Base-by-base conservation (phyloP, 2,113 vertebrate genomes). In the Australoheros scitulus region DNA sequence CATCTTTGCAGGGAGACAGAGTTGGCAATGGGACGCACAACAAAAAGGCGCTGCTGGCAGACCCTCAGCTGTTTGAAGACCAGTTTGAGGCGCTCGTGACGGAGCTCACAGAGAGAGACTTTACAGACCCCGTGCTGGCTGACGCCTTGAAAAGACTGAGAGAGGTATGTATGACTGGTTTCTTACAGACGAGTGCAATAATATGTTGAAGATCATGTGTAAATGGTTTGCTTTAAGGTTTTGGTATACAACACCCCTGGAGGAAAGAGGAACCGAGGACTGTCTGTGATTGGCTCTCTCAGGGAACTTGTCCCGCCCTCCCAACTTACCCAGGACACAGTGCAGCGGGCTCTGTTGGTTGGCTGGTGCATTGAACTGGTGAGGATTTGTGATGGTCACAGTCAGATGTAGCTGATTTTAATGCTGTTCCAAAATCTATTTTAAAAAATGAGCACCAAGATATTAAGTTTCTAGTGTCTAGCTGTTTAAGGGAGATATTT, bases 301-400 rank as follows among this genome's bases (percentile, higher is more conserved):
- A 93, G 93, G 64, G 95, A 97, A 86, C 94, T 99, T 59, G 93
- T 93, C 11, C 87, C 93, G 0, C 92, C 97, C 0, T 59, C 2
- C 6, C 86, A 95, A 75, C 95, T 95, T 76, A 94, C 93, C 2
- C 87, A 94, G 87, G 95, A 97, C 26, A 82, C 86, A 0, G 94
- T 98, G 7, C 95, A 92, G 32, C 47, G 93, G 2, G 98, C 97
- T 6, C 92, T 98, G 80, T 79, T 96, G 1, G 96, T 99, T 7
- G 98, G 98, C 77, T 99, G 98, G 98, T 99, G 98, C 91, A 95
- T 98, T 60, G 98, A 99, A 85, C 88, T 99, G 96, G 98, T 99
- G 80, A 96, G 95, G 57, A 24, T 8, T 56, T 41, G 14, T 47
- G 18, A 8, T 26, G 17, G 34, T 60, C 34, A 41, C 1, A 7